Evolutionary conservation across 2,113 vertebrate genomes (phyloP).

Genomic region (Gopherus flavomarginatus): DNA sequence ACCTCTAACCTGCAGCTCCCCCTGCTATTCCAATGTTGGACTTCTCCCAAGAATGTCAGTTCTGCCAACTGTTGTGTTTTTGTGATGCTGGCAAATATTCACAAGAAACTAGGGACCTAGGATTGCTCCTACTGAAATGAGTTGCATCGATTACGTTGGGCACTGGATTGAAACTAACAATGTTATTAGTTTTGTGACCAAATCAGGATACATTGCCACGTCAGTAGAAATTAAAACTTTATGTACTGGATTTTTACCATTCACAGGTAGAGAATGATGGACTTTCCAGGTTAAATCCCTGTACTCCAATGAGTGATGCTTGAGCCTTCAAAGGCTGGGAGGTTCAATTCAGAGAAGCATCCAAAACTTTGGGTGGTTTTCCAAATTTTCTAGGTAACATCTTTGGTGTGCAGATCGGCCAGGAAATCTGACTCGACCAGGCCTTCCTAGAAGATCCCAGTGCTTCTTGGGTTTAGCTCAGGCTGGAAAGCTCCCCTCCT

Average conservation of each 20-base stretch:
- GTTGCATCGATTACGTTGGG: not conserved
- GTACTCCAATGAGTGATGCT: not conserved
- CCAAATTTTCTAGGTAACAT: not conserved
- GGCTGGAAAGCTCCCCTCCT: not conserved
- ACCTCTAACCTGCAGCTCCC: not conserved
- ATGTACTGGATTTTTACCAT: not conserved
- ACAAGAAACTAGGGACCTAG: not conserved
- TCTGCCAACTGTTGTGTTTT: rapidly evolving
- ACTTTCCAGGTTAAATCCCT: not conserved
- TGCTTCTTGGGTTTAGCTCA: not conserved
- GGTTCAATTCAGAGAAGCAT: not conserved
- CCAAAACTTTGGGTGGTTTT: not conserved
- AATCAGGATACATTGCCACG: not conserved
- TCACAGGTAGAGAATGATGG: not conserved
- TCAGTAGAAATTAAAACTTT: not conserved
- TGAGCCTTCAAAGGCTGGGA: not conserved
- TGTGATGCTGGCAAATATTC: not conserved
- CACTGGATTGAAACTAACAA: not conserved
- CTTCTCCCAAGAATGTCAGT: rapidly evolving
- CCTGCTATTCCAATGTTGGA: not conserved
- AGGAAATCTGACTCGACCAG: not conserved
- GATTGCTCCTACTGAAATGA: not conserved
- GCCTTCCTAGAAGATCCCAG: not conserved
- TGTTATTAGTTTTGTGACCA: not conserved
- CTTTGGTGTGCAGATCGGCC: not conserved